Evolutionary conservation across 2,888 invertebrate genomes (phyloP), one percentile per base, ranked within the genome.

Genomic region (Brachypterus glaber): DNA sequence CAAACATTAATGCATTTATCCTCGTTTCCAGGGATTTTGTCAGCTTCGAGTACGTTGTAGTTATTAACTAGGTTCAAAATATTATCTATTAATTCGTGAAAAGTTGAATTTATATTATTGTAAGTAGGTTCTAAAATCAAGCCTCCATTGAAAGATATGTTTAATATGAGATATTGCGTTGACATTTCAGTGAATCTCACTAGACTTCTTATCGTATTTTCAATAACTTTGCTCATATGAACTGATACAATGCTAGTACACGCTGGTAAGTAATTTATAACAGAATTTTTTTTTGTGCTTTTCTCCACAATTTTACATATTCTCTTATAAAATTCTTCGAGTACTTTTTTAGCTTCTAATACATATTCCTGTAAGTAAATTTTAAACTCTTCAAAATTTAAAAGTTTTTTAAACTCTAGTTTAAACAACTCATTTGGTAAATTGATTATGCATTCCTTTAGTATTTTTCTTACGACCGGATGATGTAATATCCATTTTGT

Each of bases 151-250:
- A 74, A 76, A 50, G 68, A 62, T 14, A 79, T 61, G 30, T 68
- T 66, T 27, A 84, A 53, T 37, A 71, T 70, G 32, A 54, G 38
- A 37, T 50, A 54, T 3, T 51, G 49, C 12, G 34, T 38, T 11
- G 38, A 40, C 4, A 71, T 63, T 40, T 66, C 62, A 8, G 79
- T 66, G 14, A 69, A 59, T 1, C 71, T 64, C 40, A 77, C 71
- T n/a, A 84, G 63, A 44, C 73, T n/a, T n/a, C n/a, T n/a, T n/a
- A n/a, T n/a, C n/a, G 82, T 82, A 40, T 72, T 67, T 31, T 77
- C 73, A 70, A 82, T 81, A 27, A 78, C 53, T 51, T 75, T 73
- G 52, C 79, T 75, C 50, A 85, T 71, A 59, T 80, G 75, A 51
- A 74, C 68, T 33, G 68, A 67, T 36, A 76, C 67, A 2, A 76